phyloP scores from a whole-genome alignment of 2,888 invertebrate species.

The Drosophila colorata region DNA sequence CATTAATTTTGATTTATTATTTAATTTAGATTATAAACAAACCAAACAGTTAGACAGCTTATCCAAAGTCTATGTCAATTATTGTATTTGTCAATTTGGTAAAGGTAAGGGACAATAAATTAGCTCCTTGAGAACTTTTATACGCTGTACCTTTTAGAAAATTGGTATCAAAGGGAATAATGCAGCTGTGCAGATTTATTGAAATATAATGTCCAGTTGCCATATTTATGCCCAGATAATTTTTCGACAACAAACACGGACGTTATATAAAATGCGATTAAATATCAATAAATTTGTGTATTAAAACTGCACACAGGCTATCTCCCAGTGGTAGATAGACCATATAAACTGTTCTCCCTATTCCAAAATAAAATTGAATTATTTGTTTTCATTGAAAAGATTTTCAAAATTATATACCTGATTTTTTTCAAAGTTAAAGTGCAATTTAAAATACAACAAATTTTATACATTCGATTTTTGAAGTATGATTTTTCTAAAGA shows the following conservation, averaged over 20 bases:
- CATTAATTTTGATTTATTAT: conserved; percentile 12
- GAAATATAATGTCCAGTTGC: background rate
- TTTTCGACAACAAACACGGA: no score
- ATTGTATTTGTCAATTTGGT: no score
- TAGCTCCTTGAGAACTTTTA: no score
- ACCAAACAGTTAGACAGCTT: conserved; percentile 1
- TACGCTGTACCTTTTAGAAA: no score
- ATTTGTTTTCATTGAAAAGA: background rate
- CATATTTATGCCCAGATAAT: background rate
- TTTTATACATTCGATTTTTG: background rate
- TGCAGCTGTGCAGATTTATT: background rate
- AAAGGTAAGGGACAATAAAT: no score
- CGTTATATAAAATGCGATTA: no score
- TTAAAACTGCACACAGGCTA: no score
- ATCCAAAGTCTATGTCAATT: background rate
- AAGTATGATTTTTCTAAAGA: conserved; percentile 38
- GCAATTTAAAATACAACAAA: no score
- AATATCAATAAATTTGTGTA: no score
- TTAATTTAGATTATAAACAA: background rate
- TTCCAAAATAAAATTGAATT: background rate
- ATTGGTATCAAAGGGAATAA: background rate
- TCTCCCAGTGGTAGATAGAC: no score
- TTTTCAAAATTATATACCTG: background rate
- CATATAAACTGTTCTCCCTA: no score
- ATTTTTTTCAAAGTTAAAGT: no score